Evolutionary conservation across 1,140 invertebrate species (phyloP).

Genomic region (Microvelia longipes): DNA sequence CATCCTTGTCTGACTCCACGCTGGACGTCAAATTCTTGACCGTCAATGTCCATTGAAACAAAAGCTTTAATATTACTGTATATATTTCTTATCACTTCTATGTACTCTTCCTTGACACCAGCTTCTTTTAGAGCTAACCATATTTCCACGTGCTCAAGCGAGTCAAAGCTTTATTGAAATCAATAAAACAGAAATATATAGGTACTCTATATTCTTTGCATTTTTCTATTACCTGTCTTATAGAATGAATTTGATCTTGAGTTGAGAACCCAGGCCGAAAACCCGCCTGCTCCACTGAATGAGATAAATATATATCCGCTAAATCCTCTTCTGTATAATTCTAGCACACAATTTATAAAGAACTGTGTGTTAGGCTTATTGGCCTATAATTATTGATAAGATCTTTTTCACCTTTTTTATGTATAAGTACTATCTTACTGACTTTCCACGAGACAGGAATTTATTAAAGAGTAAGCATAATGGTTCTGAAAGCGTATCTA

Average conservation of each 20-base stretch:
- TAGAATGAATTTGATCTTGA: slow-evolving; percentile 12
- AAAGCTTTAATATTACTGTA: slow-evolving; percentile 1
- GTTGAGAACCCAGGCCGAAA: slow-evolving; percentile 23
- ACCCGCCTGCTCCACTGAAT: slow-evolving; percentile 27
- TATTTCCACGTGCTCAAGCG: neutral
- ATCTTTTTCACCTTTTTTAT: slow-evolving; percentile 24
- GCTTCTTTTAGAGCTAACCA: neutral
- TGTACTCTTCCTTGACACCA: neutral
- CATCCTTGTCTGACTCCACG: slow-evolving; percentile 11
- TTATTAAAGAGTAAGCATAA: neutral
- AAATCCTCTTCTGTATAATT: slow-evolving; percentile 20
- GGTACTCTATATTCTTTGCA: slow-evolving; percentile 10
- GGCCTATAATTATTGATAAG: slow-evolving; percentile 25
- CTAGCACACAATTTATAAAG: slow-evolving; percentile 22
- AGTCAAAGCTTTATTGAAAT: slow-evolving; percentile 4
- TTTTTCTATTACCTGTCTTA: slow-evolving; percentile 11
- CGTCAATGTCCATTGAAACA: neutral
- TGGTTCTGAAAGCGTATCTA: neutral
- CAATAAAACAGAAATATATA: slow-evolving; percentile 4
- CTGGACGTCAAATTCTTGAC: neutral
- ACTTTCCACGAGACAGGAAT: neutral
- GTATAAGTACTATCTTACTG: neutral
- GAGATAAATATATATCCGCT: slow-evolving; percentile 21
- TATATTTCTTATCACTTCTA: slow-evolving; percentile 1
- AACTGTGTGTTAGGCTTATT: slow-evolving; percentile 23